phyloP scores from a whole-genome alignment of 2,797 vertebrate species.

The Taenioides sp. region DNA sequence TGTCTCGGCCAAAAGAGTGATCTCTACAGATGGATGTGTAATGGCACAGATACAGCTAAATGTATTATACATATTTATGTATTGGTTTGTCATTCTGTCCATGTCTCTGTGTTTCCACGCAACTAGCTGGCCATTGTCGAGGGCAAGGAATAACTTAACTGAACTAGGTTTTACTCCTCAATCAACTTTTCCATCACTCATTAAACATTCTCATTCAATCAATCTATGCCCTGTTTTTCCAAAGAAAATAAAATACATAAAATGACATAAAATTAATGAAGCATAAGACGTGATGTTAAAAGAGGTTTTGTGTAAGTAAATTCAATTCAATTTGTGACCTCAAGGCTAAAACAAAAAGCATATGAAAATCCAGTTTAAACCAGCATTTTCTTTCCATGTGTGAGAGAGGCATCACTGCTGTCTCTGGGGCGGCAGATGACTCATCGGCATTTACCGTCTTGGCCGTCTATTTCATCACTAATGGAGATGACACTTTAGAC shows the following conservation, averaged over 20 bases:
- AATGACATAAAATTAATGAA: neutral
- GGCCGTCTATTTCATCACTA: conserved; percentile 49
- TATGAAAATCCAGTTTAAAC: conserved; percentile 20
- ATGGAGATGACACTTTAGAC: conserved; percentile 54
- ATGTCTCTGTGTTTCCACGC: neutral
- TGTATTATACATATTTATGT: neutral
- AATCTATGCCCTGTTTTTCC: neutral
- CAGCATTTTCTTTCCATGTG: conserved; percentile 23
- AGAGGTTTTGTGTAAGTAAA: neutral
- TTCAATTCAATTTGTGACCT: neutral
- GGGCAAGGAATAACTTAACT: neutral
- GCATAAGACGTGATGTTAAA: neutral
- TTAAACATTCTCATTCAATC: neutral
- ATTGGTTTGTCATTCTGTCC: neutral
- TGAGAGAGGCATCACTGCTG: conserved; percentile 36
- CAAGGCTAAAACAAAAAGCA: conserved; percentile 15
- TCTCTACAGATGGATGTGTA: conserved; percentile 2
- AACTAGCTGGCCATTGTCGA: neutral
- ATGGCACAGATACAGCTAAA: neutral
- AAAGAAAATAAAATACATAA: neutral
- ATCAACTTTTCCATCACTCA: neutral
- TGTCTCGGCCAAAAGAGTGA: conserved; percentile 4
- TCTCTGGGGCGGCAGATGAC: conserved; percentile 67
- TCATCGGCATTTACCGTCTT: conserved; percentile 67
- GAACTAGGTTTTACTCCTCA: neutral